A percentile compares a stretch with the other conserved stretches of the same genome.
phyloP scores from a whole-genome alignment of 2,888 invertebrate species.

The Rhingia rostrata region DNA sequence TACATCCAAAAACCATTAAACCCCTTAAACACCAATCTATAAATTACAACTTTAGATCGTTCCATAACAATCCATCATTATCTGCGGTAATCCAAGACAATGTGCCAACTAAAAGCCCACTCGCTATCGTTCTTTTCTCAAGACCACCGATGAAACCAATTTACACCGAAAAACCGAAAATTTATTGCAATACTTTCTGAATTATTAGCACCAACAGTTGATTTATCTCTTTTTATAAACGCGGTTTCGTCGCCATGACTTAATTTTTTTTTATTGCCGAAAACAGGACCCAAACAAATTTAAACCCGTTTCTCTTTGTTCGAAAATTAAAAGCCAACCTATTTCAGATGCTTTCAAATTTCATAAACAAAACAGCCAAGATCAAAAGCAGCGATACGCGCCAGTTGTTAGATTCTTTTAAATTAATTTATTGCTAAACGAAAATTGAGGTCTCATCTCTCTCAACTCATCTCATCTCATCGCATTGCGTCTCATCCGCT shows the following conservation, averaged over 20 bases:
- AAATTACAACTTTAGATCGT: constrained; percentile 58
- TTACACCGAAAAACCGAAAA: constrained; percentile 61
- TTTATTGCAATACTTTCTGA: constrained; percentile 64
- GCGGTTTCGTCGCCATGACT: too few species aligned
- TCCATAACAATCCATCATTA: constrained; percentile 70
- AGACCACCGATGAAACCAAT: constrained; percentile 25
- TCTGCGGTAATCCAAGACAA: constrained; percentile 63
- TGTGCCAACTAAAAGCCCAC: constrained; percentile 32
- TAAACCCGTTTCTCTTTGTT: constrained; percentile 15
- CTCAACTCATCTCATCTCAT: constrained; percentile 14
- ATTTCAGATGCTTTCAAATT: constrained; percentile 5
- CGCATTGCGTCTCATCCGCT: constrained; percentile 9
- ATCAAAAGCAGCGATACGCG: constrained; percentile 59
- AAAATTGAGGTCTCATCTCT: constrained; percentile 40
- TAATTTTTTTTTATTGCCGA: constrained; percentile 39
- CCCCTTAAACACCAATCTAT: constrained; percentile 42
- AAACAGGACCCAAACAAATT: constrained; percentile 1
- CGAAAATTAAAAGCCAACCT: constrained; percentile 3
- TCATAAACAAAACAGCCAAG: constrained; percentile 46
- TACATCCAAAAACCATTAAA: constrained; percentile 70
- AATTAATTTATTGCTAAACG: constrained; percentile 71
- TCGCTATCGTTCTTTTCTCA: not conserved
- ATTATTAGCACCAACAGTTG: constrained; percentile 69
- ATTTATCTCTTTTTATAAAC: constrained; percentile 59
- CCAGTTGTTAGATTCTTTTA: constrained; percentile 48